These are phyloP conservation scores for Lutjanus campechanus DNA, from an alignment of 2,797 vertebrate species.

Conservation along the genomic window DNA sequence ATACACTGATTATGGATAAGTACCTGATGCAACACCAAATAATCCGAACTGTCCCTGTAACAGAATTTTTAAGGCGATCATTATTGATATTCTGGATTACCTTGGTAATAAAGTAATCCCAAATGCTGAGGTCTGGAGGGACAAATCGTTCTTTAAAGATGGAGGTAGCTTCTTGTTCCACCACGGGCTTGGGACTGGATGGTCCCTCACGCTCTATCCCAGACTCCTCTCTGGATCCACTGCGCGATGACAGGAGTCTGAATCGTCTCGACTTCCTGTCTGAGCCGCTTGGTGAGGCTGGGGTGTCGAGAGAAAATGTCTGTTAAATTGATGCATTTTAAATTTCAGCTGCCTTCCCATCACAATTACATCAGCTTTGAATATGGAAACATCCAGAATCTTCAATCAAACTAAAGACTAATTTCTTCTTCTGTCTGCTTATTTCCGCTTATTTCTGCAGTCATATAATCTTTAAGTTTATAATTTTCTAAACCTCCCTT, in stretches of 20 bases:
- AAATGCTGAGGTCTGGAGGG: slow-evolving; percentile 97
- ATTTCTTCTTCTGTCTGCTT: too few species aligned
- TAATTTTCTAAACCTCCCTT: too few species aligned
- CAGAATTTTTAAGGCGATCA: not conserved
- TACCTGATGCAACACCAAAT: too few species aligned
- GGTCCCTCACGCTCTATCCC: slow-evolving; percentile 75
- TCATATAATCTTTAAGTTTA: too few species aligned
- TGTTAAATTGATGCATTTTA: not conserved
- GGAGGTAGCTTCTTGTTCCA: slow-evolving; percentile 85
- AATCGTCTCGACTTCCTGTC: slow-evolving; percentile 88
- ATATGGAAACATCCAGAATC: not conserved
- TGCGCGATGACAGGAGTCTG: slow-evolving; percentile 85
- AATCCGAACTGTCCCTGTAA: too few species aligned
- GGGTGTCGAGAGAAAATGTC: slow-evolving; percentile 9
- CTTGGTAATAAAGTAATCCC: slow-evolving; percentile 99
- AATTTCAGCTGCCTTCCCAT: not conserved
- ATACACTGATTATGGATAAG: too few species aligned
- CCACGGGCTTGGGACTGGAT: slow-evolving; percentile 67
- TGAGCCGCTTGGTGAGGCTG: slow-evolving; percentile 82
- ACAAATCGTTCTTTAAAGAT: slow-evolving; percentile 92
- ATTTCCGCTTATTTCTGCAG: too few species aligned
- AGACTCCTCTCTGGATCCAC: slow-evolving; percentile 85
- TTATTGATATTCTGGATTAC: slow-evolving; percentile 73
- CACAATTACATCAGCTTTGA: not conserved
- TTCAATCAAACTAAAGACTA: too few species aligned